Percentiles rank a stretch among this genome's conserved stretches.
These are phyloP conservation scores for Myathropa florea DNA, from an alignment of 2,888 invertebrate genomes.

Conservation along the genomic window DNA sequence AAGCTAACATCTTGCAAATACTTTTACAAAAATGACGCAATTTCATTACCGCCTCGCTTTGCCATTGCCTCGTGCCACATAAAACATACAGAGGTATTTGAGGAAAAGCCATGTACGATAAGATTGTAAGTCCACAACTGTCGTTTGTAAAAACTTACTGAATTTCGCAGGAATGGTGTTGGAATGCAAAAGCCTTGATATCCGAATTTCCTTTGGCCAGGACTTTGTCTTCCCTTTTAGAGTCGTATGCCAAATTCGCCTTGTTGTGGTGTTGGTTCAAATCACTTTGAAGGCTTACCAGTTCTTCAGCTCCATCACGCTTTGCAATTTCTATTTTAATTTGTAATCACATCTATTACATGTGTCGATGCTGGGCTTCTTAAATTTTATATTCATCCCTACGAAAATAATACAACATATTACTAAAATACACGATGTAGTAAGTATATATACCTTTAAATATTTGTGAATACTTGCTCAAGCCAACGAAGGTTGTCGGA, in stretches of 20 bases:
- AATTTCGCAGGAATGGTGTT: too few species aligned
- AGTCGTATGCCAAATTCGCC: too few species aligned
- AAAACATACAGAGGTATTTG: conserved; percentile 50
- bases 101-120: conserved; percentile 56
- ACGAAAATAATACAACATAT: neutral
- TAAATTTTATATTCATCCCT: conserved; percentile 58
- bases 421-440: neutral
- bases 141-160: too few species aligned
- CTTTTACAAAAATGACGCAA: too few species aligned
- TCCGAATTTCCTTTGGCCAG: too few species aligned
- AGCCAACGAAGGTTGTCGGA: too few species aligned
- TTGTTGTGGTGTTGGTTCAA: too few species aligned
- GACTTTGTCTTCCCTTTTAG: too few species aligned
- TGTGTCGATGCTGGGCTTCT: conserved; percentile 29
- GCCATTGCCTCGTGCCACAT: conserved; percentile 53
- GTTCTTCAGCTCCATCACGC: neutral
- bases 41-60: conserved; percentile 64
- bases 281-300: conserved; percentile 1
- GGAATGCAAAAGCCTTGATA: too few species aligned
- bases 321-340: conserved; percentile 56
- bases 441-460: conserved; percentile 26
- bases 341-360: conserved; percentile 5
- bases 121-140: conserved; percentile 69
- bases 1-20: neutral
- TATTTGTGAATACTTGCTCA: conserved; percentile 31